Conservation (phyloP, 2,113 vertebrate species). For the Chloroceryle aenea region DNA sequence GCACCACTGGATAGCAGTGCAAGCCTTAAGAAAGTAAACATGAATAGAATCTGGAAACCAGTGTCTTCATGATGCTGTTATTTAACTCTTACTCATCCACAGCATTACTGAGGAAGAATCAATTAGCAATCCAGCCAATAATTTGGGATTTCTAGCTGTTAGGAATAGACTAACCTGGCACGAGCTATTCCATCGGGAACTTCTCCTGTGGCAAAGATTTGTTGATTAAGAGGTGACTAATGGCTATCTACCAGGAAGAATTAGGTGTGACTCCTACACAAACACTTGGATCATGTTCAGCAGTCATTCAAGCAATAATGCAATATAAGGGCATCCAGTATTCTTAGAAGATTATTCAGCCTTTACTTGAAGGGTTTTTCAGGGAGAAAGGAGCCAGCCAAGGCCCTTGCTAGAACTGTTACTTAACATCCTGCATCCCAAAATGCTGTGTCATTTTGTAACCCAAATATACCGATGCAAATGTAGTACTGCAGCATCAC, state of each 20-base stretch:
- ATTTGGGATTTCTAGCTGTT: not conserved
- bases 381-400: not conserved
- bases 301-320: not conserved
- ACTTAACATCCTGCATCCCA: not conserved
- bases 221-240: not conserved
- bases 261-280: not conserved
- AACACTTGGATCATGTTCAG: not conserved
- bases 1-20: not conserved
- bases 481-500: not conserved
- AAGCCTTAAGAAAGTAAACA: not conserved
- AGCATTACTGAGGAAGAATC: not conserved
- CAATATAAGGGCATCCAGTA: not conserved
- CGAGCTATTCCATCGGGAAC: not conserved
- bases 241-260: not conserved
- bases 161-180: not conserved
- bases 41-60: not conserved
- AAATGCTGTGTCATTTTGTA: not conserved
- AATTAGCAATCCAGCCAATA: not conserved
- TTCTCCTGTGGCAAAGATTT: not conserved
- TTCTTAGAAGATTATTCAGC: not conserved
- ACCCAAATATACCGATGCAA: not conserved
- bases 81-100: not conserved
- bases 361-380: not conserved
- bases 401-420: not conserved
- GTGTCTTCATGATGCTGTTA: not conserved